Evolutionary conservation across 2,797 vertebrate species (phyloP).

Genomic region (Pantherophis alleghaniensis): DNA sequence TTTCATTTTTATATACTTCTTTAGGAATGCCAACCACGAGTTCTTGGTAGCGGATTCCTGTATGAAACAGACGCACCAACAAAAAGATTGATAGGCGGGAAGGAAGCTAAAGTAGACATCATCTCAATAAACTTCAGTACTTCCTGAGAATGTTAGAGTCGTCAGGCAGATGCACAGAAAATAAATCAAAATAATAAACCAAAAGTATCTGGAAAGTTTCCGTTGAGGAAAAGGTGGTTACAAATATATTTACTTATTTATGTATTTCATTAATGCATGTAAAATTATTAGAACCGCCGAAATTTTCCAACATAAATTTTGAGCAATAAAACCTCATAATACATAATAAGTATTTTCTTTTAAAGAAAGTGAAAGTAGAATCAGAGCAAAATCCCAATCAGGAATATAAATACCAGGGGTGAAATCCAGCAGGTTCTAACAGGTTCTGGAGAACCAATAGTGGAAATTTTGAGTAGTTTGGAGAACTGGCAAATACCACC

Average conservation of each 20-base stretch:
- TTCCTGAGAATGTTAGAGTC: not conserved
- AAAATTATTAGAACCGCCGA: not conserved
- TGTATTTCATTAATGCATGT: not conserved
- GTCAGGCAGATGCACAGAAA: not conserved
- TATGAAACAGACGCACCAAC: not conserved
- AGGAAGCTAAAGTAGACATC: not conserved
- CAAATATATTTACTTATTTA: not conserved
- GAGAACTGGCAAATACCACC: no score
- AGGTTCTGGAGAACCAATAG: no score
- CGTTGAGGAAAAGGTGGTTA: not conserved
- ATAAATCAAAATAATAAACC: not conserved
- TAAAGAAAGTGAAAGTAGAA: not conserved
- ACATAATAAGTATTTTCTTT: not conserved
- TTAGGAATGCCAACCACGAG: slow-evolving; percentile 74
- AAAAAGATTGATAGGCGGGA: not conserved
- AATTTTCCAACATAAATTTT: not conserved
- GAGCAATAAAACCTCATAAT: not conserved
- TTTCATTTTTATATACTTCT: slow-evolving; percentile 74
- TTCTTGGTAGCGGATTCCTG: slow-evolving; percentile 73
- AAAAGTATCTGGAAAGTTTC: not conserved
- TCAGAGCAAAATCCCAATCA: not conserved
- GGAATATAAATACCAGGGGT: not conserved
- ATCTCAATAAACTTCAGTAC: not conserved
- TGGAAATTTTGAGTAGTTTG: no score
- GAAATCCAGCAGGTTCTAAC: no score